Evolutionary conservation across 2,113 vertebrate genomes (phyloP), one percentile per base, ranked within the genome.

Genomic region (Ammospiza caudacuta): DNA sequence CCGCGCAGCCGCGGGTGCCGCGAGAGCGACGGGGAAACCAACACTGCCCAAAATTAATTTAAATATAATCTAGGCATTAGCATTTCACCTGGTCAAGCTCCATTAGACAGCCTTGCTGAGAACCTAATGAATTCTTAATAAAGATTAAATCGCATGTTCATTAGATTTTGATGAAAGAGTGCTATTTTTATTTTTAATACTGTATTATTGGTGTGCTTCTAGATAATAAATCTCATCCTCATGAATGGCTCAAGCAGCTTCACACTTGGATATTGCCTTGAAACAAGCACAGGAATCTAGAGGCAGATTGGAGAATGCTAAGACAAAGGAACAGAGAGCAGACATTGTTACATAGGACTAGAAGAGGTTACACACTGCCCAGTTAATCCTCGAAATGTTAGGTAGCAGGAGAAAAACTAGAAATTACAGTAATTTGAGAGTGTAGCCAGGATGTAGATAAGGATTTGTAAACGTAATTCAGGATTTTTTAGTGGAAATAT

Each of bases 141-240:
- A 95, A 85, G 69, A 73, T 92, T 91, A 87, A 92, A 93, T 94
- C 47, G 16, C 41, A 17, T 51, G 70, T 83, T 84, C 87, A 75
- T 95, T 96, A 92, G 79, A 61, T 91, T 92, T 88, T 96, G 85
- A 94, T 93, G 87, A 96, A 95, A 94, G 94, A 90, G 93, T 82
- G 69, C 86, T 94, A 70, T 83, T 88, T 89, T 97, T 88, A 97
- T 97, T 92, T 94, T 89, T 87, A 82, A 88, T 83, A 66, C 70
- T 92, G 55, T 51, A 25, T 95, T 96, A 94, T 87, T 91, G 90
- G 80, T 85, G 87, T 80, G 69, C 89, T 95, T 87, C 66, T 82
- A 94, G 92, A 83, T 87, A 72, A 94, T 96, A 89, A 89, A 89
- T 93, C 72, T 92, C 58, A 51, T 75, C 64, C 39, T 78, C 25